Percentiles rank a stretch among this genome's conserved stretches.
phyloP scores from a whole-genome alignment of 2,888 invertebrate species.

The Leptopilina syphax region DNA sequence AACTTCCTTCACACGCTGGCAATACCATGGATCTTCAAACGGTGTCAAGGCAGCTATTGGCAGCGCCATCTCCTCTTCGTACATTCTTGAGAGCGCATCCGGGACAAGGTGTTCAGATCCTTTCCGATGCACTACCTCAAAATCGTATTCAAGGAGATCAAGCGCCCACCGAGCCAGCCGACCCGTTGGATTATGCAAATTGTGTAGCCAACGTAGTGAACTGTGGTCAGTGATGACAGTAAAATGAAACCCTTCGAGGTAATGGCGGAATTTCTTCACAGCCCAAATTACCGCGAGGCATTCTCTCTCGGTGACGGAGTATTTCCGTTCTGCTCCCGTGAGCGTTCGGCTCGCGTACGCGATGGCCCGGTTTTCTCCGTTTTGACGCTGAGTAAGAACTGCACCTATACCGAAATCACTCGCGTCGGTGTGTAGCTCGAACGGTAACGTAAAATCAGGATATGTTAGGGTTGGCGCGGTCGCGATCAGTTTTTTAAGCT shows the following conservation, averaged over 20 bases:
- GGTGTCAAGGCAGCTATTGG: neutral
- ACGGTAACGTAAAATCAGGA: constrained; percentile 1
- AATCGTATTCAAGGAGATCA: constrained; percentile 41
- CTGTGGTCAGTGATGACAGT: constrained; percentile 49
- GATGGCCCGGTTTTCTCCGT: constrained; percentile 41
- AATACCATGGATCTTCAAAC: constrained; percentile 46
- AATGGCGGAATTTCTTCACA: constrained; percentile 46
- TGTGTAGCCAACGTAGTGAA: constrained; percentile 50
- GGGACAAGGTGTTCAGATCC: constrained; percentile 47
- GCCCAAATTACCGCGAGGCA: constrained; percentile 51
- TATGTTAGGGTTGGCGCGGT: neutral
- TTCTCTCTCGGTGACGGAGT: constrained; percentile 48
- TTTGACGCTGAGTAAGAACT: constrained; percentile 32
- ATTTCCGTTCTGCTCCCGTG: constrained; percentile 39
- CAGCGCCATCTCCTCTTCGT: constrained; percentile 30
- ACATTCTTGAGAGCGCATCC: constrained; percentile 50
- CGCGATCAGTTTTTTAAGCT: neutral
- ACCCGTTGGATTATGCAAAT: constrained; percentile 31
- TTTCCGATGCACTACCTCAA: constrained; percentile 47
- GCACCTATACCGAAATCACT: constrained; percentile 8
- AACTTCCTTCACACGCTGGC: constrained; percentile 23
- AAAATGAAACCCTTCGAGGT: constrained; percentile 54
- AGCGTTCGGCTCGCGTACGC: constrained; percentile 45
- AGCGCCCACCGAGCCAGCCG: constrained; percentile 54
- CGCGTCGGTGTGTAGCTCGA: neutral